Conservation (phyloP, 2,797 vertebrate genomes). For the Masticophis lateralis region DNA sequence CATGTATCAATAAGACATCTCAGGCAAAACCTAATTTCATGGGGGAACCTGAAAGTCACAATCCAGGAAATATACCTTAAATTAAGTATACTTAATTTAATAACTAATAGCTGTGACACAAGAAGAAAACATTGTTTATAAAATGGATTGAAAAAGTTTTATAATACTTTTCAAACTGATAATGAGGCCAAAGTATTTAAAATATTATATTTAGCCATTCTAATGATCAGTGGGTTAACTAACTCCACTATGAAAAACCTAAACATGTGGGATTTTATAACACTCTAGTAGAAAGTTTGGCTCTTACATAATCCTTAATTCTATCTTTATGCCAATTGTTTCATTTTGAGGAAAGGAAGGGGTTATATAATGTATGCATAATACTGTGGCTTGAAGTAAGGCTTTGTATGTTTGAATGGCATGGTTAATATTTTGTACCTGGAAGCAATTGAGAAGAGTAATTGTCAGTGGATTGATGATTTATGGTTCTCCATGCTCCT, state of each 20-base stretch:
- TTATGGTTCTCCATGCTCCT: not conserved
- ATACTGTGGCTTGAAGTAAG: not conserved
- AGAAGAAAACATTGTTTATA: not conserved
- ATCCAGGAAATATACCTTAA: not conserved
- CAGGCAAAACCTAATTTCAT: not conserved
- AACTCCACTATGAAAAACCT: not conserved
- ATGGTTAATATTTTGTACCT: not conserved
- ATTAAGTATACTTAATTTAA: not conserved
- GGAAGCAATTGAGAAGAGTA: not conserved
- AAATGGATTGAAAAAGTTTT: not conserved
- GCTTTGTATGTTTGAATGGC: not conserved
- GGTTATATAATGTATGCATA: not conserved
- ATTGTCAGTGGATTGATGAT: not conserved
- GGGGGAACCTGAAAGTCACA: not conserved
- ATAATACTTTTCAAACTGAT: not conserved
- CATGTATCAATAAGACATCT: not conserved
- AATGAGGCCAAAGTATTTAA: not conserved
- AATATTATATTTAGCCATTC: not conserved
- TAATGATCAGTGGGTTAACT: not conserved
- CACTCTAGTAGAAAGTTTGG: not conserved
- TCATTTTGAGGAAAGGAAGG: no score
- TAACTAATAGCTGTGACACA: not conserved
- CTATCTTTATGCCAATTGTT: no score
- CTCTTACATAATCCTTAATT: no score
- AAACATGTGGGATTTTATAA: not conserved